Evolutionary conservation across 2,888 invertebrate genomes (phyloP).

Genomic region (Amphipoea oculea): DNA sequence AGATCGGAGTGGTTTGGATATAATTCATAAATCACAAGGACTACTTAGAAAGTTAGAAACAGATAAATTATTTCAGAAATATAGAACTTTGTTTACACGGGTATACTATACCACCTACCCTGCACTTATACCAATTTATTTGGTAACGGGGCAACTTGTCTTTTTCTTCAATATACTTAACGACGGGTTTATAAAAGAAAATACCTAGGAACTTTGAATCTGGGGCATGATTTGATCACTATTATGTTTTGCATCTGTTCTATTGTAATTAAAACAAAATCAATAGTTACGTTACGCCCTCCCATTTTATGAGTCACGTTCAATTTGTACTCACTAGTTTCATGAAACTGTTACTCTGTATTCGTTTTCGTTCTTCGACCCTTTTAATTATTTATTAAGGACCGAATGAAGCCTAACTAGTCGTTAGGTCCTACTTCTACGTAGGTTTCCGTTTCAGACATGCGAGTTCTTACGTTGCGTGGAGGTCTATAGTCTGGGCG

Average conservation of each 20-base stretch:
- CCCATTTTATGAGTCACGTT: constrained; percentile 21
- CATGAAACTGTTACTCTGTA: constrained; percentile 12
- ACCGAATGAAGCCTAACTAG: constrained; percentile 11
- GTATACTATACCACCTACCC: background rate
- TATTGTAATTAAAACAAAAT: constrained; percentile 1
- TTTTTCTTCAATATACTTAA: background rate
- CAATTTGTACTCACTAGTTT: constrained; percentile 13
- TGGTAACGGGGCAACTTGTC: background rate
- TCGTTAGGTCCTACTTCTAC: background rate
- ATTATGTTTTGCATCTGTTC: background rate
- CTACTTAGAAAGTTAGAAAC: background rate
- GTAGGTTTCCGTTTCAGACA: constrained; percentile 3
- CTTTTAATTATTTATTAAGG: constrained; percentile 31
- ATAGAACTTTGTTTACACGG: background rate
- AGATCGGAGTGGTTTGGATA: background rate
- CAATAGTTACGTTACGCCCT: constrained; percentile 30
- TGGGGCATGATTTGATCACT: background rate
- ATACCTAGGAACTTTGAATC: background rate
- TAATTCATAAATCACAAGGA: background rate
- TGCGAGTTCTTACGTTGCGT: background rate
- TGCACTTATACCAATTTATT: background rate
- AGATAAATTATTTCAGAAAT: constrained; percentile 2
- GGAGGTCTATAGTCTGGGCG: background rate
- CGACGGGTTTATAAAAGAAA: background rate
- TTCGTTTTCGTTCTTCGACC: constrained; percentile 33